Conservation (phyloP, 2,113 vertebrate species). For the Sardina pilchardus region DNA sequence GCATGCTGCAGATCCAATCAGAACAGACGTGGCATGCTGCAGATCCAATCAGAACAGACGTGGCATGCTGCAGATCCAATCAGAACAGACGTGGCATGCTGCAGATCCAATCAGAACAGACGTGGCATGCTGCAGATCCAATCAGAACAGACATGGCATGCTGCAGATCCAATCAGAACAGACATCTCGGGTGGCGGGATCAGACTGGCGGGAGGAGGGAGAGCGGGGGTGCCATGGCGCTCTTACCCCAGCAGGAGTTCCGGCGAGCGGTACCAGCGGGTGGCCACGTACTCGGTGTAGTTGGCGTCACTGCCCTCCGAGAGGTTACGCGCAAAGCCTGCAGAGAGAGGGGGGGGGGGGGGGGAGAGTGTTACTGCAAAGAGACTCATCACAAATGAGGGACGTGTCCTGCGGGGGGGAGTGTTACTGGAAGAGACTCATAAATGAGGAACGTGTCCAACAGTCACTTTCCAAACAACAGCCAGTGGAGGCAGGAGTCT, state of each 20-base stretch:
- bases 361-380: neutral
- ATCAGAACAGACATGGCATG: neutral
- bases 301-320: constrained; percentile 98
- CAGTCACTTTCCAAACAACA: neutral
- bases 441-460: neutral
- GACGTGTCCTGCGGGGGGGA: neutral
- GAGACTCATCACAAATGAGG: neutral
- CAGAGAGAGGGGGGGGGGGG: no score
- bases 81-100: no score
- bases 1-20: neutral
- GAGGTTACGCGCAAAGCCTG: constrained; percentile 96
- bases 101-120: no score
- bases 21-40: neutral
- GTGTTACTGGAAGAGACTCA: neutral
- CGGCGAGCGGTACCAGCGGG: constrained; percentile 97
- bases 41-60: neutral
- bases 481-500: neutral
- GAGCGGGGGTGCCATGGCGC: neutral
- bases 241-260: constrained; percentile 94
- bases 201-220: neutral
- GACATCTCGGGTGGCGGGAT: neutral
- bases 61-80: neutral
- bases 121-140: no score
- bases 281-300: constrained; percentile 98
- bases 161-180: neutral